Evolutionary conservation across 2,113 vertebrate species (phyloP).

Genomic region (Pseudopipra pipra): DNA sequence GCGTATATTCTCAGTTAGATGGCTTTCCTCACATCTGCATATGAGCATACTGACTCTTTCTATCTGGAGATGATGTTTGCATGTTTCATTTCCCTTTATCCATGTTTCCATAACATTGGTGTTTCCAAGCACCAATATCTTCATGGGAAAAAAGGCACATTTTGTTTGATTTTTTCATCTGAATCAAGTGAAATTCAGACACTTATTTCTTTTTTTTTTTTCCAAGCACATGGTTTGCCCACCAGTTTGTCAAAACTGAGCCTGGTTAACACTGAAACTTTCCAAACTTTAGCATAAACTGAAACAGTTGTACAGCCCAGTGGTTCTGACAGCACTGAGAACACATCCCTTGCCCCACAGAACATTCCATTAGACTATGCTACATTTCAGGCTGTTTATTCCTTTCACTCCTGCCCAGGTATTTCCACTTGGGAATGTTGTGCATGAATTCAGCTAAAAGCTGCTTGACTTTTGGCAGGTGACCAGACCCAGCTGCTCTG

Average conservation of each 20-base stretch:
- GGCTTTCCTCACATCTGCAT: not conserved
- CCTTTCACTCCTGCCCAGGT: not conserved
- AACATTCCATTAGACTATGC: fast-evolving
- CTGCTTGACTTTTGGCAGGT: not conserved
- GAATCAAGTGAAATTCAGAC: not conserved
- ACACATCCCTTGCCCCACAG: not conserved
- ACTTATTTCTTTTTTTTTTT: not conserved
- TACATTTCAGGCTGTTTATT: not conserved
- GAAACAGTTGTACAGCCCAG: not conserved
- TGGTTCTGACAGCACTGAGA: not conserved
- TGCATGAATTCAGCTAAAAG: not conserved
- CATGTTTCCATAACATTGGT: not conserved
- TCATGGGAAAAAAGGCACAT: not conserved
- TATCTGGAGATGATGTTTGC: not conserved
- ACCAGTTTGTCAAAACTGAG: not conserved
- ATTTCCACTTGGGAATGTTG: not conserved
- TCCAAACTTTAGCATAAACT: not conserved
- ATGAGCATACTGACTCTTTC: not conserved
- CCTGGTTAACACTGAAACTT: not conserved
- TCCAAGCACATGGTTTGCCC: not conserved
- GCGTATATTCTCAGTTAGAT: not conserved
- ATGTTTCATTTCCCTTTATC: not conserved
- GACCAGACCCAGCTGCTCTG: not conserved
- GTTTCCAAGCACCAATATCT: not conserved
- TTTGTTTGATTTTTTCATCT: not conserved